Base-by-base conservation (phyloP, 2,888 invertebrate genomes). In the Dorcus parallelipipedus region DNA sequence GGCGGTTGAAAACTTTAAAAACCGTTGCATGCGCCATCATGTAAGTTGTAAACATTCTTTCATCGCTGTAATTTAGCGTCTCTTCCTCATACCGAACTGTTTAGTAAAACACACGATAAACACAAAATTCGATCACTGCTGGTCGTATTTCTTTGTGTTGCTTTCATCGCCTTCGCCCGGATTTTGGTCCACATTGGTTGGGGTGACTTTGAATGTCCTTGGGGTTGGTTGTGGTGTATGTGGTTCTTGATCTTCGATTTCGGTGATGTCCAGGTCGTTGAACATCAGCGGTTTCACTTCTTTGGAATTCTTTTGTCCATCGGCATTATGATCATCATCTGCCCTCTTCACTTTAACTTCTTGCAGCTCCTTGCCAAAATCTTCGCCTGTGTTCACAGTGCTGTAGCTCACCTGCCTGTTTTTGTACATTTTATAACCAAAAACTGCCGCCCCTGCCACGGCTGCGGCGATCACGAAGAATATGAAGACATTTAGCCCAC, bases 401-500 rank as follows among this genome's bases (percentile, higher is more conserved):
- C 59, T 62, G 58, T 66, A 67, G 8, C 60, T 60, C 23, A 61
- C 66, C 42, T 65, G 61, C 17, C 67, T 66, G 49, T 71, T 74
- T 53, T 80, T 82, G 79, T 84, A 82, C 70, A 82, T 83, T 73
- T 83, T 84, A 70, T 83, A 83, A 8, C 81, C 79, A 52, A 84
- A 81, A 10, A 80, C 82, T 9, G 81, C 81, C 2, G 81, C 78
- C 2, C 83, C 79, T 4, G 83, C 73, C 3, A 83, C 76, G 75
- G 83, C 80, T 2, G 82, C 83, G 4, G 80, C 82, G 14, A 82
- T 80, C 43, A 60, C 41, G 23, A 60, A 57, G 38, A 54, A 48
- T 10, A 49, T 49, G 3, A 59, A 38, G 14, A 59, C 52, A 4
- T 40, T 47, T 23, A 51, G 23, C 0, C 59, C 52, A 9, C 51